Evolutionary conservation across 2,888 invertebrate genomes (phyloP), one percentile per base, ranked within the genome.

Genomic region (Xestia sexstrigata): DNA sequence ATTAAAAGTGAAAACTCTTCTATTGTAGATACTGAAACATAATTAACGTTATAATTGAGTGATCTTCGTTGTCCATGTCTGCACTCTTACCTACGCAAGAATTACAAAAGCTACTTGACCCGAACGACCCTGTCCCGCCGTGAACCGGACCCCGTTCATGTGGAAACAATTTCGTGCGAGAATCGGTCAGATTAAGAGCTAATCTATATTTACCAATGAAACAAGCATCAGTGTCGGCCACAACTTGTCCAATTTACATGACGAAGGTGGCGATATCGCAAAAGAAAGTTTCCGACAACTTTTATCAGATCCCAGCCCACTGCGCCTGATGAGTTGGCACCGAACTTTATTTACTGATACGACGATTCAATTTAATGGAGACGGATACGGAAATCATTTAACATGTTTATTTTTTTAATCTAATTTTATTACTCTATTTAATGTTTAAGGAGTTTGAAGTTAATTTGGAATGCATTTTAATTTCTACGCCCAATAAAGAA

Each of bases 181-280:
- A 92, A 94, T 90, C 92, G 91, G 90, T 88, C 90, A 93, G 92
- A 95, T 95, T 94, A 94, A 89, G 91, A 93, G 93, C 92, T 95
- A 94, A 95, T 95, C 94, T 94, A 93, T 95, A 94, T 94, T 93
- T 92, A 91, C 91, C 90, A 94, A 95, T 95, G 93, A 95, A 95
- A 94, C 93, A 95, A 94, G 92, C 94, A 94, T 95, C 94, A 93
- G 93, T 92, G 92, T 89, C 88, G 88, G 86, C 93, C 93, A 89
- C 93, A 95, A 95, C 94, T 95, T 95, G 95, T 96, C 95, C 94
- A 96, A 96, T 96, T 95, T 96, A 96, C 95, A 96, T 96, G 96
- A 95, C 95, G 95, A 92, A 95, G 96, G 96, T 95, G 95, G 94
- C 94, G 95, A 96, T 95, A 96, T 95, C 95, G 95, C 95, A 94